Conservation (phyloP, 2,888 invertebrate species). For the Lasioglossum pauxillum region DNA sequence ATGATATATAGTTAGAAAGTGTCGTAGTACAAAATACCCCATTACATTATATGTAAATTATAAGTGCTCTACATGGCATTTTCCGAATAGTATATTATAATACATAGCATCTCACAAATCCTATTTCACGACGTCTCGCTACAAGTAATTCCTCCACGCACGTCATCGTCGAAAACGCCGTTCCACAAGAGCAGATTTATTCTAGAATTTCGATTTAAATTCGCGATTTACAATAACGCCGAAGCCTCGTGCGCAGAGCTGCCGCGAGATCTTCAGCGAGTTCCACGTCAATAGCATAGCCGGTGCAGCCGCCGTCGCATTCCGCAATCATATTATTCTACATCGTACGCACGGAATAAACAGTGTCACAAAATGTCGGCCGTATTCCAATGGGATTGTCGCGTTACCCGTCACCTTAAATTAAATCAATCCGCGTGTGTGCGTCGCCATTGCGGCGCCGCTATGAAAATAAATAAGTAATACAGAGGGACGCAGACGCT, state of each 20-base stretch:
- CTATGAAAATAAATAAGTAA: slow-evolving; percentile 50
- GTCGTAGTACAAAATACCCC: background rate
- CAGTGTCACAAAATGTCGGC: background rate
- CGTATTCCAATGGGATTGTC: slow-evolving; percentile 14
- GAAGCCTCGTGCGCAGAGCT: background rate
- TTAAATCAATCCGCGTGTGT: slow-evolving; percentile 24
- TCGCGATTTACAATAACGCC: background rate
- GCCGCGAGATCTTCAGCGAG: background rate
- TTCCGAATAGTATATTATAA: background rate
- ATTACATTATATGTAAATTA: background rate
- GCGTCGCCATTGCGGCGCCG: background rate
- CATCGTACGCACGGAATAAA: slow-evolving; percentile 8
- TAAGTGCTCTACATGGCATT: background rate
- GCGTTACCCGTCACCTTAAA: slow-evolving; percentile 18
- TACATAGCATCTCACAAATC: background rate
- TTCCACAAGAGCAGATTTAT: background rate
- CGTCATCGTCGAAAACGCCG: background rate
- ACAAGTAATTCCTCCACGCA: background rate
- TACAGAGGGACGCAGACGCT: background rate
- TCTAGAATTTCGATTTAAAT: background rate
- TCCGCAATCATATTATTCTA: slow-evolving; percentile 6
- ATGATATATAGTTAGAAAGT: background rate
- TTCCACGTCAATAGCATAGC: background rate
- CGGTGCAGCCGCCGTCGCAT: background rate
- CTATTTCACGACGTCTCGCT: background rate